Conservation (phyloP, 2,113 vertebrate species). For the Scalopus aquaticus region DNA sequence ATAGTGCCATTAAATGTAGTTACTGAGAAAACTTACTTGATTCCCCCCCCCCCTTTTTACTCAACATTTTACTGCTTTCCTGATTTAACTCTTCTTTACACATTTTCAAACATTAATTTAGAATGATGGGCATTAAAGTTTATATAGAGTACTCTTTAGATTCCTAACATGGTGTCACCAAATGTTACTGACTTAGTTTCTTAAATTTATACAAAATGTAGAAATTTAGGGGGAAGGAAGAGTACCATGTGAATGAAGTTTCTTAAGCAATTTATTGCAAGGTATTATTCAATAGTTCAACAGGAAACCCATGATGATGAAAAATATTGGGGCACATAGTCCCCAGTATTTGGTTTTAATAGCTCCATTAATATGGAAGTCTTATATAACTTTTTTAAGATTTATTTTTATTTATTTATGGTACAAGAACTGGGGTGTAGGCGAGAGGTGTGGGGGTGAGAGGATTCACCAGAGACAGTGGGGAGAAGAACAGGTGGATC, state of each 20-base stretch:
- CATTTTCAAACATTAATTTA: neutral
- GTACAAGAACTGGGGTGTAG: no score
- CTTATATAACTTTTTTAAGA: neutral
- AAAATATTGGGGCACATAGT: neutral
- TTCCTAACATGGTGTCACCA: neutral
- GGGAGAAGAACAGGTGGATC: no score
- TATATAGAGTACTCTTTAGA: neutral
- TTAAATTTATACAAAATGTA: neutral
- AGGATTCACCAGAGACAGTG: no score
- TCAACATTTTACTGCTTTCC: neutral
- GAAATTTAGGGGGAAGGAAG: neutral
- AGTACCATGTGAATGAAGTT: neutral
- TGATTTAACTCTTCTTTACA: neutral
- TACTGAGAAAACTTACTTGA: neutral
- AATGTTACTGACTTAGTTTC: neutral
- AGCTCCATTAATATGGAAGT: neutral
- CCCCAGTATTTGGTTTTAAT: neutral
- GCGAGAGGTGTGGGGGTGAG: no score
- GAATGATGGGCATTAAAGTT: neutral
- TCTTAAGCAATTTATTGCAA: neutral
- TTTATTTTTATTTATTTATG: no score
- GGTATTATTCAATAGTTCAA: neutral
- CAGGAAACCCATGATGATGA: neutral
- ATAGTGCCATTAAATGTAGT: neutral
- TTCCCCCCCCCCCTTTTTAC: neutral